phyloP scores from a whole-genome alignment of 2,113 vertebrate genomes.

The Coturnix japonica region DNA sequence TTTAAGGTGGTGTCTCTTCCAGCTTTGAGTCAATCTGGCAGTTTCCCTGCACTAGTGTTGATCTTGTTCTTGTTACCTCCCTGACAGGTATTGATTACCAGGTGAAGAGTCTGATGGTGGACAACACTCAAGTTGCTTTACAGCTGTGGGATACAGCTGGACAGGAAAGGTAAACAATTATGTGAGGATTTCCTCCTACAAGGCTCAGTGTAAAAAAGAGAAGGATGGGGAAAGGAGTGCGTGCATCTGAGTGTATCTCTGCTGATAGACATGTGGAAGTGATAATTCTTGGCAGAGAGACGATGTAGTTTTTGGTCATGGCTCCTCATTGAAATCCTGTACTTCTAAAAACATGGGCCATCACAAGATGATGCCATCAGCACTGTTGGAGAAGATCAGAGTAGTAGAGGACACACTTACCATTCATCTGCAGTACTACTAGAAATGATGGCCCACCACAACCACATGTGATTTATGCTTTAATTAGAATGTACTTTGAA shows the following conservation, averaged over 20 bases:
- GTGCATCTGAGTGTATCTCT: neutral
- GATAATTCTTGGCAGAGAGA: neutral
- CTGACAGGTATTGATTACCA: slow-evolving; percentile 82
- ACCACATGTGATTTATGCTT: neutral
- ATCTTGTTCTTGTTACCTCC: neutral
- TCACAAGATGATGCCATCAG: neutral
- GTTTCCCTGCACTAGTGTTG: neutral
- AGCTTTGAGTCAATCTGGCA: neutral
- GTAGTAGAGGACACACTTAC: neutral
- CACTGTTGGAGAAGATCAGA: neutral
- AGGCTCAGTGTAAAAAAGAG: neutral
- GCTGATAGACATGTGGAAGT: neutral
- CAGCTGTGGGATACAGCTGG: slow-evolving; percentile 90
- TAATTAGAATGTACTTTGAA: neutral
- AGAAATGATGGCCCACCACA: neutral
- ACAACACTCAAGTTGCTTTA: slow-evolving; percentile 77
- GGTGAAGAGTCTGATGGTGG: slow-evolving; percentile 81
- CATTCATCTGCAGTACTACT: neutral
- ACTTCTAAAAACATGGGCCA: neutral
- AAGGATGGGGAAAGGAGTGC: neutral
- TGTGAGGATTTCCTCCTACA: neutral
- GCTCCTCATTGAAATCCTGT: neutral
- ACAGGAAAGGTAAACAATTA: slow-evolving; percentile 81
- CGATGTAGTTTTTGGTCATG: neutral
- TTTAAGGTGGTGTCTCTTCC: neutral